Evolutionary conservation across 2,888 invertebrate species (phyloP).

Genomic region (Synergus japonicus): DNA sequence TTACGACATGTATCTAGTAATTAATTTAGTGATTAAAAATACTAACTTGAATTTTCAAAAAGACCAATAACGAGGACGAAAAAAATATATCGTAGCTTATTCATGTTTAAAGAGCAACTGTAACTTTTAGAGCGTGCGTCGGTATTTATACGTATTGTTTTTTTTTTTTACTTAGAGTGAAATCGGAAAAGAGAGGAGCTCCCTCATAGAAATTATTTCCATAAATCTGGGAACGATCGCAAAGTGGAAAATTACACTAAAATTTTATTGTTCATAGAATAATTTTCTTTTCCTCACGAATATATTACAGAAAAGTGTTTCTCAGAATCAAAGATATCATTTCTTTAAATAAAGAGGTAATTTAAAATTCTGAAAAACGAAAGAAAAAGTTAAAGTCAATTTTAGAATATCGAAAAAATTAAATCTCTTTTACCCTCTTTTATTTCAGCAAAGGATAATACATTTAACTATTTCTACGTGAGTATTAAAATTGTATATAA

Average conservation of each 20-base stretch:
- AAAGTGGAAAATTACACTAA: constrained; percentile 2
- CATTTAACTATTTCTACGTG: background rate
- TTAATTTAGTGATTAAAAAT: background rate
- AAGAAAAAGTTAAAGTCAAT: too few species aligned
- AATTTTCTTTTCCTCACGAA: background rate
- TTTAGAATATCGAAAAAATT: background rate
- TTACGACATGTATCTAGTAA: background rate
- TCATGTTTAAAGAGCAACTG: background rate
- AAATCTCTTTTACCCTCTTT: background rate
- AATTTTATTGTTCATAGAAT: constrained; percentile 2
- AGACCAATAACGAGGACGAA: constrained; percentile 1
- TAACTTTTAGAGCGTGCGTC: background rate
- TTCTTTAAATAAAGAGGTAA: background rate
- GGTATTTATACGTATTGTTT: background rate
- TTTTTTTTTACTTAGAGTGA: background rate
- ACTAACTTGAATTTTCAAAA: constrained; percentile 4
- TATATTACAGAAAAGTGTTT: constrained; percentile 3
- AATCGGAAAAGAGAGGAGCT: background rate
- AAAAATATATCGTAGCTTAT: background rate
- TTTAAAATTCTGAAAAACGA: too few species aligned
- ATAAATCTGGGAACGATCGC: background rate
- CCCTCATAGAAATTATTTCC: background rate
- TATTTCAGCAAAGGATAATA: background rate
- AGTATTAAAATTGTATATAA: background rate
- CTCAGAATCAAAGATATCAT: background rate